Evolutionary conservation across 2,888 invertebrate genomes (phyloP).

Genomic region (Drosophila nr. perissopoda): DNA sequence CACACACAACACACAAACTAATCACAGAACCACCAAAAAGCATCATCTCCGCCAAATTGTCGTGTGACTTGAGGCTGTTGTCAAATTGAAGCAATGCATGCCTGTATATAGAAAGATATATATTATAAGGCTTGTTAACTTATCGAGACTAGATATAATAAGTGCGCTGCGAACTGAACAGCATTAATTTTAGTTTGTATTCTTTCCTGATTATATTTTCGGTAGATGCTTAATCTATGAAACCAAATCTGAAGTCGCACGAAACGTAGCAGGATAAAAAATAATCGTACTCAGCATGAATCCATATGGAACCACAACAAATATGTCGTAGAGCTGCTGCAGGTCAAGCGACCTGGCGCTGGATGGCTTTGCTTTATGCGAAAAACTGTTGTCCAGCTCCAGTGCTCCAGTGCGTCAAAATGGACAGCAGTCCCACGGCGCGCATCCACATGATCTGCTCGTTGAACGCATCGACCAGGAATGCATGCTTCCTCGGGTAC

Average conservation of each 20-base stretch:
- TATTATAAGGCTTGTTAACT: not conserved
- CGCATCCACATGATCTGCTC: constrained; percentile 60
- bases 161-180: not conserved
- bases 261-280: not conserved
- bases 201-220: not conserved
- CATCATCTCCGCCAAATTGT: not conserved
- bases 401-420: constrained; percentile 50
- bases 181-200: not conserved
- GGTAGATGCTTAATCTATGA: not conserved
- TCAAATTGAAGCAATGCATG: not conserved
- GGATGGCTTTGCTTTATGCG: not conserved
- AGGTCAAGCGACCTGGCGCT: not conserved
- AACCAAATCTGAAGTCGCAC: constrained; percentile 5
- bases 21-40: constrained; percentile 1
- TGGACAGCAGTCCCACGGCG: constrained; percentile 61
- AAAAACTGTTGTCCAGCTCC: constrained; percentile 31
- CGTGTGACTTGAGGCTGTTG: not conserved
- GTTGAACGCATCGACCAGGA: constrained; percentile 66
- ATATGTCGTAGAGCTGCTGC: not conserved
- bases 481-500: constrained; percentile 73
- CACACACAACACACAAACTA: constrained; percentile 10
- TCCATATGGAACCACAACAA: not conserved
- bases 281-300: not conserved
- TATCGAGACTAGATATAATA: not conserved
- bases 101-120: not conserved